Evolutionary conservation across 2,797 vertebrate genomes (phyloP).

Genomic region (Yasuhikotakia modesta): DNA sequence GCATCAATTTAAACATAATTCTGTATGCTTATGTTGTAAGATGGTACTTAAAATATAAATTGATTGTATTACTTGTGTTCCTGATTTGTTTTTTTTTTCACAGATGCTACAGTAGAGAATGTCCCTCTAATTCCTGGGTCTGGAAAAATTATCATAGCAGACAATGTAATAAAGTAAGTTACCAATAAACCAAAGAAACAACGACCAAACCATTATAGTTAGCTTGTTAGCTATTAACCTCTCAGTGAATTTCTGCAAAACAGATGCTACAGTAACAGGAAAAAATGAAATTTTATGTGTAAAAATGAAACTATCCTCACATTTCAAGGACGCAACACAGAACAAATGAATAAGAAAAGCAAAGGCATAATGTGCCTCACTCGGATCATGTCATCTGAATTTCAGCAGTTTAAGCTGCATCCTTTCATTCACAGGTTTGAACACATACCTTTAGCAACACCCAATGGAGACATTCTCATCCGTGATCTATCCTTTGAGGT

Average conservation of each 20-base stretch:
- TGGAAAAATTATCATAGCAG: constrained; percentile 85
- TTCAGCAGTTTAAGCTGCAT: not conserved
- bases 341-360: not conserved
- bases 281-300: not conserved
- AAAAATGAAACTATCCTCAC: not conserved
- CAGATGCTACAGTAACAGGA: not conserved
- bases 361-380: not conserved
- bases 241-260: not conserved
- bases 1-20: not conserved
- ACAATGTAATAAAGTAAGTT: constrained; percentile 91
- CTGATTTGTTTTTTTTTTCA: constrained; percentile 11
- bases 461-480: constrained; percentile 94
- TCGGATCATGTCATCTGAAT: not conserved
- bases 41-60: not conserved
- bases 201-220: not conserved
- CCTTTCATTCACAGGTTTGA: constrained; percentile 84
- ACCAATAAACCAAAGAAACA: not conserved
- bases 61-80: too few species aligned
- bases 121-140: constrained; percentile 81
- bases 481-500: constrained; percentile 93
- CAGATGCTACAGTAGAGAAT: constrained; percentile 69
- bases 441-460: constrained; percentile 89
- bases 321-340: not conserved
- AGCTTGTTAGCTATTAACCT: not conserved
- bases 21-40: not conserved